Base-by-base conservation (phyloP, 2,888 invertebrate species). In the Calliphora vomitoria region DNA sequence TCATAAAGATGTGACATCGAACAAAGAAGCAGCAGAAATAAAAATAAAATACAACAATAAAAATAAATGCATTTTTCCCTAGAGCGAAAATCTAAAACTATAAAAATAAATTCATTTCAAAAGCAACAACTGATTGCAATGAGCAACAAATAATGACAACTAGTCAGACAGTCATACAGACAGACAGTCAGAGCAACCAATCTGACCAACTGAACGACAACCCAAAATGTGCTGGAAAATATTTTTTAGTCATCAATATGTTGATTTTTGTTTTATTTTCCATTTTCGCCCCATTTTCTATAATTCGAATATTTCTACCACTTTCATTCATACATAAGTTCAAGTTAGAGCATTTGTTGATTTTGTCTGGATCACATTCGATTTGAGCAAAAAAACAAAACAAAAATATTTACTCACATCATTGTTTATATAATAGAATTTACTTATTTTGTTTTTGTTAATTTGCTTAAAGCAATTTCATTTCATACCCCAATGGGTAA, bases 31-130 rank as follows among this genome's bases (percentile, higher is more conserved):
- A 64, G 8, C 47, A 68, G 44, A 35, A 69, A 68, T 8, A 78
- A 79, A 79, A 78, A 18, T 44, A 62, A 81, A 71, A 64, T 47
- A 15, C 41, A 66, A 50, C 50, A 76, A 69, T 82, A 71, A 69
- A 82, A 76, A 76, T 69, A 68, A 84, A 84, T 41, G 35, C 38
- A 44, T 64, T 72, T 25, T 72, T 84, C 72, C 79, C 66, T 58
- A 44, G n/a, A 50, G 53, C 50, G 20, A 71, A 79, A 44, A 47
- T 68, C 25, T 47, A 72, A 78, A 68, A 62, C 18, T 25, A 50
- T 71, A 64, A 76, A 83, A 72, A 78, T 41, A 74, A 60, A 75
- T 1, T 53, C 25, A 60, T 76, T 82, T 62, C 62, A 50, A 83
- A 78, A 78, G 64, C 64, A 35, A 72, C 64, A 53, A 75, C 15